Evolutionary conservation across 2,113 vertebrate genomes (phyloP).

Genomic region (mouse (Mus musculus)): DNA sequence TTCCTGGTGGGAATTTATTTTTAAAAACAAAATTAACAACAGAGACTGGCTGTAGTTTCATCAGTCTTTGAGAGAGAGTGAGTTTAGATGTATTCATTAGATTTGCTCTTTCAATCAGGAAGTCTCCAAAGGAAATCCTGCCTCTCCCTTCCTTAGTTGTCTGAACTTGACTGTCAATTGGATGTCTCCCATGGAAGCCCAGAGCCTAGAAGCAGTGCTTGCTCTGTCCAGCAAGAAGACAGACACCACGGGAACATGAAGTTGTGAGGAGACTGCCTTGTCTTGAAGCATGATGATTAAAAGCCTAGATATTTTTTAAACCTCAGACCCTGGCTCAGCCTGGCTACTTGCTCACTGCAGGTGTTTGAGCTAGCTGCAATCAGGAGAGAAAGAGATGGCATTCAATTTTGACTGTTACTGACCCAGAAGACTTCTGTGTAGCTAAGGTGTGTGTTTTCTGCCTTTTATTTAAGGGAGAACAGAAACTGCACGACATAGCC

Average conservation of each 20-base stretch:
- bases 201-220: neutral
- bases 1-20: neutral
- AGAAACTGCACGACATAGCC: neutral
- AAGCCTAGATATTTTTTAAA: neutral
- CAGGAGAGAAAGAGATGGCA: neutral
- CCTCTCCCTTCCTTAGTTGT: constrained; percentile 64
- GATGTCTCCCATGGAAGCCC: constrained; percentile 17
- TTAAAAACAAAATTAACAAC: constrained; percentile 32
- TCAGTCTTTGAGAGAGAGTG: constrained; percentile 2
- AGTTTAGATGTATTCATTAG: constrained; percentile 38
- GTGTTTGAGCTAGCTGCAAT: constrained; percentile 32
- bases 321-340: neutral
- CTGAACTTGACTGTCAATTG: neutral
- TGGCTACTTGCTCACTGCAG: neutral
- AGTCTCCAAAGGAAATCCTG: constrained; percentile 77
- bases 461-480: neutral
- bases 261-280: neutral
- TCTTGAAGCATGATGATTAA: neutral
- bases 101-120: constrained; percentile 58
- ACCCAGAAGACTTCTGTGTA: neutral
- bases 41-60: constrained; percentile 4
- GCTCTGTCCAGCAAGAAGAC: neutral
- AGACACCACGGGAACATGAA: neutral
- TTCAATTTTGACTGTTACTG: neutral
- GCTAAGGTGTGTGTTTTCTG: neutral